Base-by-base conservation (phyloP, 1,140 invertebrate species). In the Drosophila athabasca region DNA sequence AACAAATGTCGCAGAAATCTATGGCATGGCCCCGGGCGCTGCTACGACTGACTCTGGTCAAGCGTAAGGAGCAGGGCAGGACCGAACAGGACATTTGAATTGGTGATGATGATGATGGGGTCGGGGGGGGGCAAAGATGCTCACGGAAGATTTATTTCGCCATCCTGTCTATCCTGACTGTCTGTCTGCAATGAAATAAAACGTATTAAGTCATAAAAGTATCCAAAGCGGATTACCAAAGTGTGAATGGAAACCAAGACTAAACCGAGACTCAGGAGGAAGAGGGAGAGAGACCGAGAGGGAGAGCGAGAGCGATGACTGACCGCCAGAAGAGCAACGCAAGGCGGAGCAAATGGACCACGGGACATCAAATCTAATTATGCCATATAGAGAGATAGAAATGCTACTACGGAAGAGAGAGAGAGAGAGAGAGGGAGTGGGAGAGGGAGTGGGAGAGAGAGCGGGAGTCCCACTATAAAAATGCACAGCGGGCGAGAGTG, bases 181-280 rank as follows among this genome's bases (percentile, higher is more conserved):
- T 48, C 58, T 45, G 62, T 54, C 55, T 79, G 80, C 78, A 61
- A 76, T 87, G 82, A 79, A 87, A 87, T 87, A 87, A 87, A 87
- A 87, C 82, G 83, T 87, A 87, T 87, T 87, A 87, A 87, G 82
- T 87, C 82, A 87, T 87, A 87, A 87, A 76, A 87, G 77, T 64
- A 80, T 51, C 59, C 68, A 70, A 82, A 82, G 82, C 78, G 82
- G 83, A 87, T 87, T 87, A 87, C 74, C 83, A 78, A 74, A 87
- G 82, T 87, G 82, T 87, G 82, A 87, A 84, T 52, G 60, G 45
- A 50, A 57, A 26, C 65, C 57, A 61, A 81, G 24, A 49, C 35
- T 39, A 39, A 39, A 39, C 35, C 35, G 35, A 39, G 35, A 39
- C 35, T 39, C 17, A 19, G 17, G 17, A 19, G 17, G 17, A 1